phyloP scores from a whole-genome alignment of 2,113 vertebrate genomes.

The Notiomystis cincta region DNA sequence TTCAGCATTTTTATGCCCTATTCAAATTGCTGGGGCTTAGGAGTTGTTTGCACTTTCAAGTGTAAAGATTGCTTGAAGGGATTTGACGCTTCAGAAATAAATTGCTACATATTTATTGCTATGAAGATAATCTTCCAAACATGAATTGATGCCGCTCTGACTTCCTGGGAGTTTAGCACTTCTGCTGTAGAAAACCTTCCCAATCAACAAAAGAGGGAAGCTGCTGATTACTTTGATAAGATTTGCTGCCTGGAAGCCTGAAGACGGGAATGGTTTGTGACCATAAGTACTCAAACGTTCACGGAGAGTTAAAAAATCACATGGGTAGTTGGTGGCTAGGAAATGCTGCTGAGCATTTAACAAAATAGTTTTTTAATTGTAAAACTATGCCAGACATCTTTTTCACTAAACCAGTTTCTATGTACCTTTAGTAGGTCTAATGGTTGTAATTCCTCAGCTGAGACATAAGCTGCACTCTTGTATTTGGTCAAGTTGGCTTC shows the following conservation, averaged over 20 bases:
- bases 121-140: background rate
- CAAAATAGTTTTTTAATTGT: background rate
- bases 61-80: background rate
- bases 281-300: background rate
- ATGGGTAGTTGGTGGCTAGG: background rate
- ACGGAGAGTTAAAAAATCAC: background rate
- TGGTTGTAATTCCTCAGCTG: background rate
- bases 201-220: background rate
- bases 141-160: background rate
- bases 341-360: background rate
- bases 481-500: background rate
- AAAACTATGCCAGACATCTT: background rate
- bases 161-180: background rate
- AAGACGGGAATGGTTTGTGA: background rate
- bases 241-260: background rate
- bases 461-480: background rate
- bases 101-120: constrained; percentile 1
- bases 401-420: background rate
- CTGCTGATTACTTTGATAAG: background rate
- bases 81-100: constrained; percentile 3
- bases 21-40: background rate
- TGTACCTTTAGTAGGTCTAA: background rate
- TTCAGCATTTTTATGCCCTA: background rate
- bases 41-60: background rate
- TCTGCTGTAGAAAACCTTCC: background rate